Evolutionary conservation across 2,113 vertebrate species (phyloP), one percentile per base, ranked within the genome.

Genomic region (Fulmarus glacialis): DNA sequence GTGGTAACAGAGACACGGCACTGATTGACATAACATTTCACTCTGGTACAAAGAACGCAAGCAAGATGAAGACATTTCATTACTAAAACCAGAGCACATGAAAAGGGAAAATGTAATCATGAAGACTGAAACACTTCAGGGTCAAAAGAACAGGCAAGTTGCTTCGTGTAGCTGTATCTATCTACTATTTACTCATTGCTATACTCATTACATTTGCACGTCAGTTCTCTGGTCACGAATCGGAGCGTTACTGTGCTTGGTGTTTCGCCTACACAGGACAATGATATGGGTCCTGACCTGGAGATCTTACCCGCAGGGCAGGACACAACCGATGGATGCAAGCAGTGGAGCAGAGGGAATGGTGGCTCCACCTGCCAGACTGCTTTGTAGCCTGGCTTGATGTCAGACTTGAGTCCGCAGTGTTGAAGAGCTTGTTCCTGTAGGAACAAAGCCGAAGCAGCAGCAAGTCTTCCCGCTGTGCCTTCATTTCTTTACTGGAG

Each of bases 181-280:
- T 60, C 48, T 40, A 53, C 48, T 52, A n/a, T 36, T 62, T 56
- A 45, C 7, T 48, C 30, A 58, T 21, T 68, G 18, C 60, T 79
- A 14, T 77, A 74, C 32, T 77, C 11, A 14, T 17, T 45, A 34
- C 5, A 27, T 50, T 71, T 53, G 15, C 16, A 26, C 5, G 20
- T 24, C 58, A 72, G 58, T 53, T 59, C 32, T 66, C 36, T 26
- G 27, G 12, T 58, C 22, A 55, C 2, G 3, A 59, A 71, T 20
- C 10, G 10, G 15, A 29, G 12, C 23, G 32, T 32, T 2, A 0
- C 38, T 0, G 0, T 22, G 22, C 34, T 50, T 52, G 36, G 26
- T 15, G 34, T 48, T 75, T 55, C 43, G 50, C 58, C 62, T 50
- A 19, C 12, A 18, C 0, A 42, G 72, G 38, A 59, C 53, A 58